Evolutionary conservation across 2,888 invertebrate species (phyloP), one percentile per base, ranked within the genome.

Genomic region (Muscina levida): DNA sequence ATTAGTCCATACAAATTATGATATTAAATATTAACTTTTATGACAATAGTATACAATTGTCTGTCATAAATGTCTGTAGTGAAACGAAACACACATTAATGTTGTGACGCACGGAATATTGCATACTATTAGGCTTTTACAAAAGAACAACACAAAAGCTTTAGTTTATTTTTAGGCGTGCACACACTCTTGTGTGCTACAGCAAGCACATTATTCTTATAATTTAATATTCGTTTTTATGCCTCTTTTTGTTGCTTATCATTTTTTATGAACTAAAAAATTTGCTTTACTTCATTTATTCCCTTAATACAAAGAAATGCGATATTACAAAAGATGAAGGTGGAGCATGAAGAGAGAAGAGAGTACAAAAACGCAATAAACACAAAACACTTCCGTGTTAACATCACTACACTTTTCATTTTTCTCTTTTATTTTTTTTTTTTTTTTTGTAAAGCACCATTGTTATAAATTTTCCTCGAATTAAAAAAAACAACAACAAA

Each of bases 141-240:
- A n/a, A n/a, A n/a, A n/a, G n/a, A n/a, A n/a, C n/a, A n/a, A n/a
- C n/a, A n/a, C n/a, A n/a, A n/a, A n/a, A n/a, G n/a, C n/a, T 51
- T 5, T 22, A 51, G 53, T 24, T 5, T 24, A 10, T 53, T 53
- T 22, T 22, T 13, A 53, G 53, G 24, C 53, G n/a, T n/a, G n/a
- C n/a, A n/a, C n/a, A n/a, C n/a, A n/a, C n/a, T 48, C 19, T 48
- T 48, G 17, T 19, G 3, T 4, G 8, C 53, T n/a, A 22, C 22
- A 19, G 3, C 19, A n/a, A n/a, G n/a, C 17, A 6, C 3, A 48
- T 24, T 53, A 11, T 22, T 24, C 53, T 53, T 53, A 11, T 53
- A 53, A 53, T 53, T 53, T 53, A 53, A 53, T 53, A 53, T 53
- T 53, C 53, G 22, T 11, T 53, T 53, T 53, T 53, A 53, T 53